Evolutionary conservation across 2,797 vertebrate genomes (phyloP).

Genomic region (Peromyscus nudipes): DNA sequence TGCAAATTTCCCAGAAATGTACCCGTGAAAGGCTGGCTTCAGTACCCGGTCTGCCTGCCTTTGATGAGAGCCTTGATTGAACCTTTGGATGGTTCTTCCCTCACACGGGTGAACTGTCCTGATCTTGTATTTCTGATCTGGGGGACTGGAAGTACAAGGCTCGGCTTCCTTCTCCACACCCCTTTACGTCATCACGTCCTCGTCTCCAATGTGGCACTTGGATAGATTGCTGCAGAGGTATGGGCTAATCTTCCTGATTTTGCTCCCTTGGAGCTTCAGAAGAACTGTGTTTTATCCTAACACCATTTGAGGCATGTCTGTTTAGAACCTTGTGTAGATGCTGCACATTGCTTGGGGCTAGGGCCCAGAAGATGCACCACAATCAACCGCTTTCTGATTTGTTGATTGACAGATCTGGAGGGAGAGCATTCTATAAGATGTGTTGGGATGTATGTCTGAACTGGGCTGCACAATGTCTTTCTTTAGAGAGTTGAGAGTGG

Average conservation of each 20-base stretch:
- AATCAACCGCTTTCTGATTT: not conserved
- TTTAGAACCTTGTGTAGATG: not conserved
- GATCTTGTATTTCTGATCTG: too few species aligned
- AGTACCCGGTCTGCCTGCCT: too few species aligned
- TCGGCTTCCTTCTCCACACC: fast-evolving
- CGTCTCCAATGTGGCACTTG: too few species aligned
- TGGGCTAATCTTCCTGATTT: not conserved
- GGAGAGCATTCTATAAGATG: not conserved
- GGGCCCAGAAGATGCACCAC: too few species aligned
- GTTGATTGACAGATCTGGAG: not conserved
- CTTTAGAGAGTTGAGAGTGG: not conserved
- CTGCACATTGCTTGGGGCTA: fast-evolving
- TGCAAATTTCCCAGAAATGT: not conserved
- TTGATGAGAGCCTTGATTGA: too few species aligned
- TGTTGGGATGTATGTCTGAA: not conserved
- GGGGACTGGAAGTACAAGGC: fast-evolving
- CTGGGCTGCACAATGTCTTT: not conserved
- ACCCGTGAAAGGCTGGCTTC: not conserved
- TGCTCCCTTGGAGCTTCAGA: not conserved
- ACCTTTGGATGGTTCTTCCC: not conserved
- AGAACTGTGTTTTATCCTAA: not conserved
- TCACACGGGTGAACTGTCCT: not conserved
- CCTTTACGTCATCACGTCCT: not conserved
- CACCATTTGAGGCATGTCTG: not conserved
- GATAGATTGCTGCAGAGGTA: not conserved